A percentile compares a stretch with the other conserved stretches of the same genome.
These are phyloP conservation scores for Venturia canescens DNA, from an alignment of 1,140 invertebrate species.

Conservation along the genomic window DNA sequence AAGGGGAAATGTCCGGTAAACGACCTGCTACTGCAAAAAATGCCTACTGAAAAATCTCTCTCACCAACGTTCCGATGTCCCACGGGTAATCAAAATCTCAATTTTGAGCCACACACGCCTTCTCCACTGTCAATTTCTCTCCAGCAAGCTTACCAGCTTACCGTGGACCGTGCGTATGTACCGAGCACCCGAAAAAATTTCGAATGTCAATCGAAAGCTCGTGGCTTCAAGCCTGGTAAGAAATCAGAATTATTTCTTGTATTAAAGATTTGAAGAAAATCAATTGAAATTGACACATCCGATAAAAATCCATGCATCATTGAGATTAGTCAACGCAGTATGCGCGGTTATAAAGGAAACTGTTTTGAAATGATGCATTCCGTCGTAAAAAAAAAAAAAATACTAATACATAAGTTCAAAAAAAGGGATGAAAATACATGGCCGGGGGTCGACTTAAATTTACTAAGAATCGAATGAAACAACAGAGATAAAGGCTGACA, in stretches of 20 bases:
- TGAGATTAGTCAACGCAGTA: no score
- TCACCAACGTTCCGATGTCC: background rate
- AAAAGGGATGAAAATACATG: no score
- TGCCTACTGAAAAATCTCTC: constrained; percentile 5
- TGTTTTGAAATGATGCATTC: background rate
- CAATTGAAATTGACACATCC: no score
- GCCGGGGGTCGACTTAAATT: no score
- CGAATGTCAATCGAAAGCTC: constrained; percentile 16
- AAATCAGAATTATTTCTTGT: no score
- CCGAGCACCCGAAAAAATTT: background rate
- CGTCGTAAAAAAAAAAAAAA: no score
- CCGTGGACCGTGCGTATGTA: background rate
- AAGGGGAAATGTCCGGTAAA: background rate
- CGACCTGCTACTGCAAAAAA: constrained; percentile 27
- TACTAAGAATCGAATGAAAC: background rate
- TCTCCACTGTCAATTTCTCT: constrained; percentile 40
- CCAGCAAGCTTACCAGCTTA: constrained; percentile 34
- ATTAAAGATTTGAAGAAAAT: no score
- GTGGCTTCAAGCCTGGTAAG: no score
- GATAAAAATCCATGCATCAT: no score
- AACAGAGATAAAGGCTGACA: background rate
- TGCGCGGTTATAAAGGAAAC: no score
- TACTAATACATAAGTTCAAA: background rate
- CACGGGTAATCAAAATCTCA: constrained; percentile 39
- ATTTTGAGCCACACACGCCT: background rate